Evolutionary conservation across 1,140 invertebrate species (phyloP), one percentile per base, ranked within the genome.

Genomic region (Ceratina australensis): DNA sequence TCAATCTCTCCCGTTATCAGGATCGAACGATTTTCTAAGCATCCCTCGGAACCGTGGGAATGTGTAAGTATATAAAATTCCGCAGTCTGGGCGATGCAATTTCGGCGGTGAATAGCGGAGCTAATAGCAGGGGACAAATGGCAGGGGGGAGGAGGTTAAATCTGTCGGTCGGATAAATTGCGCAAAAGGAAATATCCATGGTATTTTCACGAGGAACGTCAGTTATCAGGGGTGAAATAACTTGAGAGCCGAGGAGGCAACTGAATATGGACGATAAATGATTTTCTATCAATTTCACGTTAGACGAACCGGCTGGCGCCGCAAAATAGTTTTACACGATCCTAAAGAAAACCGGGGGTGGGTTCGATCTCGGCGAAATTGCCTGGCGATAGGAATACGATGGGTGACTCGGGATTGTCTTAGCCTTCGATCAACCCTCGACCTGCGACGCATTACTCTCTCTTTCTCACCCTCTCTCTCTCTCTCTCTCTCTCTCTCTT

Each of bases 331-430:
- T 83, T 81, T 81, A 83, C 71, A 66, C 56, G 60, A 81, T 83
- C 73, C 76, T 63, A 33, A 42, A 42, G 33, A 42, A 42, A 42
- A 42, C n/a, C n/a, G n/a, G n/a, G 24, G 68, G 52, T n/a, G 28
- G 33, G 78, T 81, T 83, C 83, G 79, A 83, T 84, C 81, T 78
- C 78, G 22, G 12, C 42, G 66, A 66, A 81, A 84, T 84, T 83
- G 81, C 33, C 56, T 13, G 52, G 59, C 57, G 60, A 73, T 67
- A 60, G 64, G 33, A 42, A 66, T 54, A 42, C 33, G 22, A 28
- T 47, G 18, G 24, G 47, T 66, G 74, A 73, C 72, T 71, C 8
- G 69, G 59, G 71, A 80, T 80, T 84, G 78, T 83, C 72, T 75
- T 69, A 80, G 52, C 77, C 56, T 68, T 50, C 28, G 68, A 74